Evolutionary conservation across 2,888 invertebrate species (phyloP), one percentile per base, ranked within the genome.

Genomic region (Thera britannica): DNA sequence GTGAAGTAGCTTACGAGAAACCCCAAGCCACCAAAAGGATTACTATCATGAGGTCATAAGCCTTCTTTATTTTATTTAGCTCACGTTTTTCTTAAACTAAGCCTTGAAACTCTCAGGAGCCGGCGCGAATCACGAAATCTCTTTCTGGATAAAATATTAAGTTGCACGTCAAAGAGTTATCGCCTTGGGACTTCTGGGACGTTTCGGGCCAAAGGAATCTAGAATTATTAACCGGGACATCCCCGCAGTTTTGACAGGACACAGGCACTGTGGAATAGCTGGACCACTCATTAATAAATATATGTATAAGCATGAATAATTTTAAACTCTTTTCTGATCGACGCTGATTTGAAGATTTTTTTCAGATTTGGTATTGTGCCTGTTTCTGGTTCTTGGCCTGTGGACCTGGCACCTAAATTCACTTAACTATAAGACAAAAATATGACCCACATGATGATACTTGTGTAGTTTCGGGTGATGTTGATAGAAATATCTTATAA

Each of bases 141-240:
- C 60, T 75, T 70, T 72, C 62, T 64, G 59, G 56, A 63, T 77
- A 67, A 72, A 77, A 77, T 75, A 77, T 75, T 75, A 74, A 75
- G 75, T 72, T 73, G 60, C 70, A 63, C 68, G 70, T 70, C 70
- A 75, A 75, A 75, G 74, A 74, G 75, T 74, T 74, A 75, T 75
- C 72, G 67, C 71, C 72, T 59, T 54, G 74, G 75, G 77, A 77
- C 75, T 71, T 73, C 73, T 9, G 41, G 57, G 57, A 67, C 68
- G n/a, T 52, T 23, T 52, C 60, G 68, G 58, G 65, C 57, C 68
- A 68, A 65, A 63, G 66, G 70, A 69, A 65, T 65, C 59, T 61
- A 54, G 68, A 72, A 74, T 75, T 75, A 74, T 71, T 68, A 60
- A 72, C 74, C 70, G 54, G 49, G 57, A 65, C 64, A 11, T 36